Evolutionary conservation across 2,113 vertebrate species (phyloP).

Genomic region (Varanus komodoensis): DNA sequence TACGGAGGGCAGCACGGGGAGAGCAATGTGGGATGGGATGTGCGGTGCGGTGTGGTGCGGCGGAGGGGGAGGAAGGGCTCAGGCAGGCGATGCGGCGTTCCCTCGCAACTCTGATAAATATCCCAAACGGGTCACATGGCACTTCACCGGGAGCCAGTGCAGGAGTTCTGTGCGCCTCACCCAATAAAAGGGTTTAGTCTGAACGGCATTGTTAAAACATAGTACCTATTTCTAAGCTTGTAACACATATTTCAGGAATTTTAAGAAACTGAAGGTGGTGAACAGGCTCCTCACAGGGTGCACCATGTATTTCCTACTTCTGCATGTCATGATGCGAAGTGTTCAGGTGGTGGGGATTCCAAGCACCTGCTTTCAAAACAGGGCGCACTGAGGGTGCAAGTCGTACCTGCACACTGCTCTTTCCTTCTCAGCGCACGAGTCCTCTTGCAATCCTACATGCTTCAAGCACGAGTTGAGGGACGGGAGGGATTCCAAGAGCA

Average conservation of each 20-base stretch:
- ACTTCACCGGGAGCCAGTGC: not conserved
- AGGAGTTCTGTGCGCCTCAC: not conserved
- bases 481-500: not conserved
- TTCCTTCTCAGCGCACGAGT: not conserved
- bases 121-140: not conserved
- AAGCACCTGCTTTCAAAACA: not conserved
- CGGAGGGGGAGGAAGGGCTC: not conserved
- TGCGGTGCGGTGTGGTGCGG: not conserved
- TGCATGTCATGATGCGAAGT: not conserved
- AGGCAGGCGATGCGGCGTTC: not conserved
- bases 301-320: not conserved
- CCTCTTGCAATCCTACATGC: not conserved
- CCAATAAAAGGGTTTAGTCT: not conserved
- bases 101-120: not conserved
- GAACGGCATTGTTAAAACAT: not conserved
- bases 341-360: rapidly evolving
- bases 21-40: not conserved
- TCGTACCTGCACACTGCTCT: not conserved
- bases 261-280: not conserved
- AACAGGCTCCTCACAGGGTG: not conserved
- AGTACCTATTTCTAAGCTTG: slow-evolving; percentile 29
- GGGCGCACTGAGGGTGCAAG: not conserved
- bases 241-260: slow-evolving; percentile 26
- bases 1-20: not conserved
- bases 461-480: not conserved